phyloP scores from a whole-genome alignment of 2,888 invertebrate genomes.

The Eutolmus rufibarbis region DNA sequence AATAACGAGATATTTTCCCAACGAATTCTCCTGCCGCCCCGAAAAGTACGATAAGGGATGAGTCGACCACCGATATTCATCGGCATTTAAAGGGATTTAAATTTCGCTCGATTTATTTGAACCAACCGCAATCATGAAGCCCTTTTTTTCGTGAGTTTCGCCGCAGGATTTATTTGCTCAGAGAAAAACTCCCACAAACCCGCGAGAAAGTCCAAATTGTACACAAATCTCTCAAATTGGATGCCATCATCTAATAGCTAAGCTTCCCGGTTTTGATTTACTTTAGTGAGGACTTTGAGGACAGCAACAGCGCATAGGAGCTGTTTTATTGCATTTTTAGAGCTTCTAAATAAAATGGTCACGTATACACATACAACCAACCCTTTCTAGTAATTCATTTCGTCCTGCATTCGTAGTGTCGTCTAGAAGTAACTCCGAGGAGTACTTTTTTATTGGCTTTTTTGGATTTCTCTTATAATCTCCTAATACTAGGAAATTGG shows the following conservation, averaged over 20 bases:
- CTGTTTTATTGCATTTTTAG: not conserved
- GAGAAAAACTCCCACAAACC: not conserved
- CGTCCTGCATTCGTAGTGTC: not conserved
- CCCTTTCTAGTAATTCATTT: not conserved
- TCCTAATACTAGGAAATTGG: not conserved
- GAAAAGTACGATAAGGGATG: not conserved
- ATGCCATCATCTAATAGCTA: not conserved
- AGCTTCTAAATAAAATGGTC: not conserved
- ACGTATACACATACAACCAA: not conserved
- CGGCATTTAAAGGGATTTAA: not conserved
- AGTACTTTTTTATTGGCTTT: not conserved
- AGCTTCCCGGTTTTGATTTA: not conserved
- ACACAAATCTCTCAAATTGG: not conserved
- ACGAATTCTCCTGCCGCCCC: not conserved
- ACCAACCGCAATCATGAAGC: not conserved
- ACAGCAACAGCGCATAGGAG: not conserved
- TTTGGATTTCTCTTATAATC: not conserved
- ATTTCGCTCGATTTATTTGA: not conserved
- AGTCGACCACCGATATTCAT: not conserved
- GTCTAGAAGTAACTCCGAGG: not conserved
- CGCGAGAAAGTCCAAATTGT: not conserved
- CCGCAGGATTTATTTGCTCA: not conserved
- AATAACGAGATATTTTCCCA: constrained; percentile 14
- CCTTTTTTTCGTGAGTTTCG: not conserved
- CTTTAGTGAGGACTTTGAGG: not conserved